Evolutionary conservation across 2,888 invertebrate species (phyloP), one percentile per base, ranked within the genome.

Genomic region (Empis livida): DNA sequence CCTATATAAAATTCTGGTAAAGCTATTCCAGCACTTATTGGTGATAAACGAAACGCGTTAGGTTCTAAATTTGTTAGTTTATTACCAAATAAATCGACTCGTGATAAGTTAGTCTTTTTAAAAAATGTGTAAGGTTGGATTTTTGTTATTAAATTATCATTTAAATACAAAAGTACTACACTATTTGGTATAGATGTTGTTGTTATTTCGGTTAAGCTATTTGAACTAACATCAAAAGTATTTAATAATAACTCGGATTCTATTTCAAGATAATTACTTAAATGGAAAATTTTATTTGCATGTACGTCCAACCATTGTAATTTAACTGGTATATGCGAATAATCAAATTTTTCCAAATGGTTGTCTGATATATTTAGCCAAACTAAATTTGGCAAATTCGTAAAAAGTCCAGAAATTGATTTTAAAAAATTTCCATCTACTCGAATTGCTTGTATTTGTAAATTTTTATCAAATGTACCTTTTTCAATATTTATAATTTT

Each of bases 361-460:
- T 93, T 93, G 72, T 90, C 90, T 54, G 90, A 90, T 61, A 93
- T 83, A 71, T 93, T 93, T 46, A 93, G 72, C 89, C 89, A 91
- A 61, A 89, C 73, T 56, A 93, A 71, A 58, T 83, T 84, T 11
- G 84, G 82, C 62, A 90, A 81, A 66, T 89, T 83, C 56, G 80
- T 79, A 66, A 93, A 92, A 53, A 92, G 73, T 38, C 85, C 86
- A 62, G 83, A 84, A 54, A 93, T 81, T 66, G 89, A 84, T 47
- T 79, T 80, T 49, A 94, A 71, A 55, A 78, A 76, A 73, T 94
- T 94, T 49, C 85, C 84, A 66, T 93, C 92, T 54, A 94, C 70
- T 54, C 91, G 76, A 53, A 93, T 82, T 8, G 90, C 89, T 70
- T 91, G 88, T 51, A 93, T 75, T 61, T 82, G 84, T 10, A 77